Conservation (phyloP, 2,797 vertebrate species). For the Pseudopleuronectes americanus region DNA sequence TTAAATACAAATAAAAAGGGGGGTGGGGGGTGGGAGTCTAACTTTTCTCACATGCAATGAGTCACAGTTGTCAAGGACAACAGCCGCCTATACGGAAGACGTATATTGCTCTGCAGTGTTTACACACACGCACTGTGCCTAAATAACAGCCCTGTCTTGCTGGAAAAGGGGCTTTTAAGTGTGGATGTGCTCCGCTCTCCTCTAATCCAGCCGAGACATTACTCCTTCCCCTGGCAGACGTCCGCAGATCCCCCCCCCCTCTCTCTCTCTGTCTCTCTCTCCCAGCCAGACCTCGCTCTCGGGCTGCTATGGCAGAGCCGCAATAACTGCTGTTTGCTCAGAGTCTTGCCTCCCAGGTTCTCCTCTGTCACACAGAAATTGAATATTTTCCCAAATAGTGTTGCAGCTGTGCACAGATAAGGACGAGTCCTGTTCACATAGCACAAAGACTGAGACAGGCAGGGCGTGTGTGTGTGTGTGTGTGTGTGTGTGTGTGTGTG, state of each 20-base stretch:
- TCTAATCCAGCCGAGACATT: conserved; percentile 85
- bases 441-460: conserved; percentile 62
- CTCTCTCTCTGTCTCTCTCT: conserved; percentile 66
- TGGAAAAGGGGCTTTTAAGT: conserved; percentile 82
- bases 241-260: conserved; percentile 77
- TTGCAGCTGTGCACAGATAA: conserved; percentile 81
- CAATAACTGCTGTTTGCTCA: conserved; percentile 84
- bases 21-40: neutral
- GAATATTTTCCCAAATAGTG: conserved; percentile 84
- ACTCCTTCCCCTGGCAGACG: conserved; percentile 84
- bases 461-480: conserved; percentile 42
- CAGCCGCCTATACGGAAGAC: conserved; percentile 53
- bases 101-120: conserved; percentile 70
- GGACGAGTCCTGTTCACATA: conserved; percentile 70
- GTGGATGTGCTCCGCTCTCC: conserved; percentile 79
- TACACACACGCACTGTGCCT: conserved; percentile 68
- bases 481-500: conserved; percentile 33
- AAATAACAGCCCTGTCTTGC: conserved; percentile 84
- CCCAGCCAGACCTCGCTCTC: conserved; percentile 75
- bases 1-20: conserved; percentile 17
- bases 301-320: conserved; percentile 75
- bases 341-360: conserved; percentile 80
- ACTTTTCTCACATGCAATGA: conserved; percentile 63
- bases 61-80: conserved; percentile 70
- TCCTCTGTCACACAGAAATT: conserved; percentile 81